A percentile compares a stretch with the other conserved stretches of the same genome.
Evolutionary conservation across 2,113 vertebrate species (phyloP).

Genomic region (Nibea albiflora): DNA sequence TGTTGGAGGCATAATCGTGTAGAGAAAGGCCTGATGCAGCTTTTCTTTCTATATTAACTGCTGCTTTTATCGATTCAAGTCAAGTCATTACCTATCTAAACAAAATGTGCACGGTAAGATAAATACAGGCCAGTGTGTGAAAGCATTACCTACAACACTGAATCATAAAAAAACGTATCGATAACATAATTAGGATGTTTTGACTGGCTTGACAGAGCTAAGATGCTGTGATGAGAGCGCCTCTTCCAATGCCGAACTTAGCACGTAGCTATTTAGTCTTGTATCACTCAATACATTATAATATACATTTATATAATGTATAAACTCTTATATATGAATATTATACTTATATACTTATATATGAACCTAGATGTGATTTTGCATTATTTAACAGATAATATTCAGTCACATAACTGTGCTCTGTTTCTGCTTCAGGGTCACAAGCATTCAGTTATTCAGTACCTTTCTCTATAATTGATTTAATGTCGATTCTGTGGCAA

Average conservation of each 20-base stretch:
- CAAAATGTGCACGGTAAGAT: conserved; percentile 23
- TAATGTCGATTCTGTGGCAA: not conserved
- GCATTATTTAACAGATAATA: not conserved
- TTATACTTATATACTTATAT: not conserved
- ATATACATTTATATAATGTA: no score
- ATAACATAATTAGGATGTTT: conserved; percentile 8
- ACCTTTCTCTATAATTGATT: not conserved
- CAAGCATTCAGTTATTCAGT: not conserved
- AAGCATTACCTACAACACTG: not conserved
- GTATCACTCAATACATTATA: no score
- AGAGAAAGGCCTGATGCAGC: conserved; percentile 62
- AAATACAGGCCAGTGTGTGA: not conserved
- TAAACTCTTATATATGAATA: not conserved
- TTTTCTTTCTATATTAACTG: conserved; percentile 36
- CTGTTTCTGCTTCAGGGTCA: not conserved
- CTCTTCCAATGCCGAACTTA: no score
- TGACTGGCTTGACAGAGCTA: not conserved
- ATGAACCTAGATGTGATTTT: no score
- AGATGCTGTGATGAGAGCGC: not conserved
- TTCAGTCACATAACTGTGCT: not conserved
- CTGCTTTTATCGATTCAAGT: conserved; percentile 51
- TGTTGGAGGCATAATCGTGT: conserved; percentile 31
- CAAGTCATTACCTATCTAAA: conserved; percentile 23
- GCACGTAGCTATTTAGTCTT: no score
- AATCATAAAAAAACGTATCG: conserved; percentile 1